Percentiles rank a stretch among this genome's conserved stretches.
phyloP scores from a whole-genome alignment of 2,113 vertebrate species.

The Poeciliopsis prolifica region DNA sequence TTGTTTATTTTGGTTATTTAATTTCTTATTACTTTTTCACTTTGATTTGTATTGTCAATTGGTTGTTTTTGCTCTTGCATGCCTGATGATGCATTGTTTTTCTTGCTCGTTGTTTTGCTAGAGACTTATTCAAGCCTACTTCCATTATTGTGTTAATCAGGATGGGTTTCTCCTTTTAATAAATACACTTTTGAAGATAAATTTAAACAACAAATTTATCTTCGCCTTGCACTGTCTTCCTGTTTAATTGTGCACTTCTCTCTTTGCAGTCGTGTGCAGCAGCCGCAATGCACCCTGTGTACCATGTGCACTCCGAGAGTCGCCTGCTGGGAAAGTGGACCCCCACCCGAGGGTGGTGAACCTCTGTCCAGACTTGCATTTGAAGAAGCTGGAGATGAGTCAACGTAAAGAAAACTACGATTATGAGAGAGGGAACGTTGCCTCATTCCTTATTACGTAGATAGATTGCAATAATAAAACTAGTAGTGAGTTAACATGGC shows the following conservation, averaged over 20 bases:
- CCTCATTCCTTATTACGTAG: neutral
- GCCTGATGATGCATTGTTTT: no score
- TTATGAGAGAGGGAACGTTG: neutral
- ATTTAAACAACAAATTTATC: no score
- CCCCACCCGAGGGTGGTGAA: slow-evolving; percentile 73
- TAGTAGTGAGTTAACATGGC: neutral
- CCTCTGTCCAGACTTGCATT: neutral
- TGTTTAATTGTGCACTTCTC: neutral
- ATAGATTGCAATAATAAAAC: neutral
- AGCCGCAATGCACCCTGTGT: slow-evolving; percentile 83
- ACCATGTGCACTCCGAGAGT: slow-evolving; percentile 78
- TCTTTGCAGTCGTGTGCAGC: slow-evolving; percentile 83
- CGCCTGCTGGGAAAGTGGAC: slow-evolving; percentile 82
- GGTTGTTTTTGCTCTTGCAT: no score
- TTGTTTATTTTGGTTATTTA: no score
- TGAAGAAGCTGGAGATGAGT: neutral
- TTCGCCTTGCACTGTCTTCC: neutral
- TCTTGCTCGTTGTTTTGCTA: no score
- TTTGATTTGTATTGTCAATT: no score
- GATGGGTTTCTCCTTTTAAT: neutral
- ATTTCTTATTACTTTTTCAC: no score
- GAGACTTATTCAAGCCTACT: no score
- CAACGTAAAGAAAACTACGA: neutral
- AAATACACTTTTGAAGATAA: no score
- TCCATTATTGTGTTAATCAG: neutral